These are phyloP conservation scores for Chloroclysta siterata DNA, from an alignment of 2,888 invertebrate genomes.

Conservation along the genomic window DNA sequence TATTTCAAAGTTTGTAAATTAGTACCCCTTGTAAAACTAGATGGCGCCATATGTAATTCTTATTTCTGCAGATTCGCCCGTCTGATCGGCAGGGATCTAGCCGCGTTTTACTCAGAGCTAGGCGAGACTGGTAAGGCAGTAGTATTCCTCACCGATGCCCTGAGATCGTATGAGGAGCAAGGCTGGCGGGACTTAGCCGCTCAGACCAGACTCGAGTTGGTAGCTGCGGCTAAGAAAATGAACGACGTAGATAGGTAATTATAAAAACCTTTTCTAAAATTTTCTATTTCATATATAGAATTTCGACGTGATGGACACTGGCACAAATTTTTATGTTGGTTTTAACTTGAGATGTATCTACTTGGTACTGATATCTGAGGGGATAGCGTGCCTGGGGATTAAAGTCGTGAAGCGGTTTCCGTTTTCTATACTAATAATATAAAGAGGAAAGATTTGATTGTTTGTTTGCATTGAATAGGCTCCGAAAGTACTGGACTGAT, in stretches of 20 bases:
- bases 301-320: no score
- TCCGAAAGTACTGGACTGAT: no score
- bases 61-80: conserved; percentile 88
- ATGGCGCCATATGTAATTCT: neutral
- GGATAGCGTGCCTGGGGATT: neutral
- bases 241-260: conserved; percentile 89
- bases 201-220: conserved; percentile 92
- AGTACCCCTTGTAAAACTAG: neutral
- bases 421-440: no score
- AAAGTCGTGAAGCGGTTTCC: neutral
- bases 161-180: conserved; percentile 94
- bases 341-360: no score
- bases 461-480: no score
- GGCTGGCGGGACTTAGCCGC: conserved; percentile 94
- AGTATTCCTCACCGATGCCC: conserved; percentile 93
- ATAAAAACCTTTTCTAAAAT: conserved; percentile 26
- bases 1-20: no score
- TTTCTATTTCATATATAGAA: no score
- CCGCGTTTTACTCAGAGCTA: conserved; percentile 94
- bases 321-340: no score
- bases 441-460: no score
- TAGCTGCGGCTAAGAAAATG: conserved; percentile 93
- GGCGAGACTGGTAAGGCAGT: conserved; percentile 95
- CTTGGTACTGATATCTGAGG: neutral
- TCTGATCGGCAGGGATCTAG: conserved; percentile 94